Percentiles rank a stretch among this genome's conserved stretches.
Evolutionary conservation across 2,113 vertebrate genomes (phyloP).

Genomic region (Engystomops pustulosus): DNA sequence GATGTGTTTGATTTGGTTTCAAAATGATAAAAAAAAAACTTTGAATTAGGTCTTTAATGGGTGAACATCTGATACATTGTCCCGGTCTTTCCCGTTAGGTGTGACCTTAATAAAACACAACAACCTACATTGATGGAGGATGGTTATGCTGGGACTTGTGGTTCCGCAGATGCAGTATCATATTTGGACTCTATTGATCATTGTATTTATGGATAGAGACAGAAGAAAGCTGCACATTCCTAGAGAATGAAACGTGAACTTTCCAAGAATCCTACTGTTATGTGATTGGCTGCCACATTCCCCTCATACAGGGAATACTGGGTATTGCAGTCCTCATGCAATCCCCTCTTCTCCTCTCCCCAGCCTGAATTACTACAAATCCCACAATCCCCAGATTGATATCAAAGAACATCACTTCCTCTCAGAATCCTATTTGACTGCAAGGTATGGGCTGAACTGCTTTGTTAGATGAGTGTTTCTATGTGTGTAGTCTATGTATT

Average conservation of each 20-base stretch:
- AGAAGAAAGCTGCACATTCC: not conserved
- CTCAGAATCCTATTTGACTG: constrained; percentile 38
- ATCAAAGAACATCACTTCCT: constrained; percentile 40
- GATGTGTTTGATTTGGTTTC: too few species aligned
- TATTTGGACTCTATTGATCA: not conserved
- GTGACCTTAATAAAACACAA: too few species aligned
- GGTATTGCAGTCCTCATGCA: constrained; percentile 25
- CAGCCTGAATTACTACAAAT: constrained; percentile 7
- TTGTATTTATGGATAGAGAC: too few species aligned
- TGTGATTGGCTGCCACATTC: not conserved
- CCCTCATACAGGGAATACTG: not conserved
- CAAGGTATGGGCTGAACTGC: constrained; percentile 48
- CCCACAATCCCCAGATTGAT: constrained; percentile 13
- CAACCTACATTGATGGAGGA: too few species aligned
- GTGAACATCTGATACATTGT: too few species aligned
- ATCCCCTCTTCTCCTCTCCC: not conserved
- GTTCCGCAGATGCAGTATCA: not conserved
- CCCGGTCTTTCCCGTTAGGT: too few species aligned
- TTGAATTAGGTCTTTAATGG: too few species aligned
- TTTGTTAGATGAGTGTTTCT: constrained; percentile 42
- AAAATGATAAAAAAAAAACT: too few species aligned
- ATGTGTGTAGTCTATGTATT: constrained; percentile 27
- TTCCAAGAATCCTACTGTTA: not conserved
- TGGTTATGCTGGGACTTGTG: not conserved
- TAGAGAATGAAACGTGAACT: not conserved